A percentile compares a stretch with the other conserved stretches of the same genome.
phyloP scores from a whole-genome alignment of 2,888 invertebrate species.

The Scotopteryx bipunctaria region DNA sequence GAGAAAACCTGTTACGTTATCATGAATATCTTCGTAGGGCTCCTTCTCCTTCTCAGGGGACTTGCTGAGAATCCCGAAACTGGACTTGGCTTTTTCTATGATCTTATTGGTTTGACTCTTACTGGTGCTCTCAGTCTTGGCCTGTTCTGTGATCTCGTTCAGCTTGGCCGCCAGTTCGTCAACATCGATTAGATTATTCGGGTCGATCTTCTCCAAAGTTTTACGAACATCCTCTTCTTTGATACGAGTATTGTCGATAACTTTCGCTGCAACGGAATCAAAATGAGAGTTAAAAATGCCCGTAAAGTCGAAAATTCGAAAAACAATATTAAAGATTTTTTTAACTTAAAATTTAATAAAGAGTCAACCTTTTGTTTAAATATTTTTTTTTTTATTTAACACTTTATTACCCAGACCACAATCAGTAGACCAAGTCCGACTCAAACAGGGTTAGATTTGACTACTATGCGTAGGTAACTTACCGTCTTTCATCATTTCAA shows the following conservation, averaged over 20 bases:
- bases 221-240: conserved; percentile 46
- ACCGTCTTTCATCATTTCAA: conserved; percentile 52
- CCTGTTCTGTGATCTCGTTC: conserved; percentile 39
- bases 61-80: conserved; percentile 30
- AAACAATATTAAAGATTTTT: too few species aligned
- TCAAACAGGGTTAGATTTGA: conserved; percentile 1
- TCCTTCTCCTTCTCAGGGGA: conserved; percentile 12
- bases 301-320: too few species aligned
- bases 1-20: conserved; percentile 36
- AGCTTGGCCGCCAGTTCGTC: conserved; percentile 45
- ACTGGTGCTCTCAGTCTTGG: conserved; percentile 16
- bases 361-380: too few species aligned
- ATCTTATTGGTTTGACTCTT: conserved; percentile 21
- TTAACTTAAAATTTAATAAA: too few species aligned
- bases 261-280: conserved; percentile 37
- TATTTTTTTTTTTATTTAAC: too few species aligned
- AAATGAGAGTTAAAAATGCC: conserved; percentile 4
- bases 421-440: too few species aligned
- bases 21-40: conserved; percentile 23
- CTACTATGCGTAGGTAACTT: conserved; percentile 29
- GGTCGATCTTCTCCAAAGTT: conserved; percentile 43
- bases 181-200: conserved; percentile 40
- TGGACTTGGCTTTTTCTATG: conserved; percentile 31
- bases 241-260: conserved; percentile 36
- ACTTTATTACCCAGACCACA: too few species aligned